Evolutionary conservation across 1,140 invertebrate genomes (phyloP).

Genomic region (Campoletis sonorensis): DNA sequence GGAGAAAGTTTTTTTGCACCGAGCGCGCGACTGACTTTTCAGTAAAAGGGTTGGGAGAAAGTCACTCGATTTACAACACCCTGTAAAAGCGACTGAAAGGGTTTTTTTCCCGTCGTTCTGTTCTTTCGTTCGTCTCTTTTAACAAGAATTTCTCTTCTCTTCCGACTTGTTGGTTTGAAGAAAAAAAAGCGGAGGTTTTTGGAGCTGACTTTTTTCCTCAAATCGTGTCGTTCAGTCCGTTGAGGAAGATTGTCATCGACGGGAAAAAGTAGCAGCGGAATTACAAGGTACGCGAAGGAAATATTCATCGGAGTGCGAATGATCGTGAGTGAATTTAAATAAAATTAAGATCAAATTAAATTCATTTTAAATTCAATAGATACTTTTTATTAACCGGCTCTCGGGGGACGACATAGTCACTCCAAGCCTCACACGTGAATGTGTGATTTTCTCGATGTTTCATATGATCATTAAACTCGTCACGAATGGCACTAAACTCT

Average conservation of each 20-base stretch:
- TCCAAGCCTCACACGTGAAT: neutral
- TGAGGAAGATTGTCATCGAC: no score
- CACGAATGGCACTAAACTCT: slow-evolving; percentile 12
- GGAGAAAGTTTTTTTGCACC: slow-evolving; percentile 62
- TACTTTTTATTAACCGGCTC: neutral
- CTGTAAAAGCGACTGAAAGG: slow-evolving; percentile 68
- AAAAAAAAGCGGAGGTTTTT: neutral
- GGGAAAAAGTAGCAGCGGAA: no score
- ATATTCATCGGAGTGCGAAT: no score
- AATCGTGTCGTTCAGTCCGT: no score
- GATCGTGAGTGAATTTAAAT: neutral
- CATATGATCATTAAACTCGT: slow-evolving; percentile 33
- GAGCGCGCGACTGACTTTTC: slow-evolving; percentile 58
- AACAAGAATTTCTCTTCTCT: neutral
- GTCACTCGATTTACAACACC: slow-evolving; percentile 65
- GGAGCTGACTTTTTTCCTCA: neutral
- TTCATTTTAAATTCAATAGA: neutral
- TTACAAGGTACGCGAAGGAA: no score
- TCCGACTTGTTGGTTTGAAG: neutral
- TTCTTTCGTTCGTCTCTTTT: slow-evolving; percentile 24
- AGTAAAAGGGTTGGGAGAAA: slow-evolving; percentile 72
- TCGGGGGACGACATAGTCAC: neutral
- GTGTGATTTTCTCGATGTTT: slow-evolving; percentile 4
- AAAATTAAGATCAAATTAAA: neutral
- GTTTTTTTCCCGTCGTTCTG: slow-evolving; percentile 52